Percentiles rank a stretch among this genome's conserved stretches.
Evolutionary conservation across 35 echinoderm and acorn worm species (phyloP).

Genomic region (Ophioderma brevispina): DNA sequence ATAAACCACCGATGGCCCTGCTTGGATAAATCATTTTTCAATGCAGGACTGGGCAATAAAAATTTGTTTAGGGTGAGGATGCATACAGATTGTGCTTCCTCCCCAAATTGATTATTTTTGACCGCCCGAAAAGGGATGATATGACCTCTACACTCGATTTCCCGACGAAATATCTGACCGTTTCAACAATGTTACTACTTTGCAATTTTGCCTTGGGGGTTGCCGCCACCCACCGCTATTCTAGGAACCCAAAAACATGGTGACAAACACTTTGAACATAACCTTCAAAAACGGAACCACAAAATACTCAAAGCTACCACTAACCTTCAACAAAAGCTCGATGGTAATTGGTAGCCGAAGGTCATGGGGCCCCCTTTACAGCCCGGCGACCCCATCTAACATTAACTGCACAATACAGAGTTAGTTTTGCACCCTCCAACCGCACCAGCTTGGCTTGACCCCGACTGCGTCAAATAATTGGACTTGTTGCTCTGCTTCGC

Average conservation of each 20-base stretch:
- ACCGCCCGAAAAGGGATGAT: neutral
- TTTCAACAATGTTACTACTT: neutral
- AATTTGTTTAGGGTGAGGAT: neutral
- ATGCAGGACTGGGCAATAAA: no score
- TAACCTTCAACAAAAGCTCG: neutral
- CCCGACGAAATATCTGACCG: neutral
- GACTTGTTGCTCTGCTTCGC: neutral
- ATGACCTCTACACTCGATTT: no score
- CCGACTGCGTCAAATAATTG: slow-evolving; percentile 28
- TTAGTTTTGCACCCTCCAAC: neutral
- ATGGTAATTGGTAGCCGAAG: neutral
- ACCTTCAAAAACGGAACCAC: neutral
- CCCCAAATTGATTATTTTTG: slow-evolving; percentile 10
- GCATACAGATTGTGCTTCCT: no score
- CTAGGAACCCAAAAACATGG: neutral
- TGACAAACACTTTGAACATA: neutral
- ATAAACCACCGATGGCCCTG: neutral
- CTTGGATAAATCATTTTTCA: neutral
- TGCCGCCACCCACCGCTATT: neutral
- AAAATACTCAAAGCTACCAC: neutral
- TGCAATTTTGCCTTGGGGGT: neutral
- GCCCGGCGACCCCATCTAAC: neutral
- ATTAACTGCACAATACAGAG: slow-evolving; percentile 7
- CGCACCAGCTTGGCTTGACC: neutral
- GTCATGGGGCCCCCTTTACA: neutral